Evolutionary conservation across 2,888 invertebrate species (phyloP), one percentile per base, ranked within the genome.

Genomic region (Hypselothyrea guttata): DNA sequence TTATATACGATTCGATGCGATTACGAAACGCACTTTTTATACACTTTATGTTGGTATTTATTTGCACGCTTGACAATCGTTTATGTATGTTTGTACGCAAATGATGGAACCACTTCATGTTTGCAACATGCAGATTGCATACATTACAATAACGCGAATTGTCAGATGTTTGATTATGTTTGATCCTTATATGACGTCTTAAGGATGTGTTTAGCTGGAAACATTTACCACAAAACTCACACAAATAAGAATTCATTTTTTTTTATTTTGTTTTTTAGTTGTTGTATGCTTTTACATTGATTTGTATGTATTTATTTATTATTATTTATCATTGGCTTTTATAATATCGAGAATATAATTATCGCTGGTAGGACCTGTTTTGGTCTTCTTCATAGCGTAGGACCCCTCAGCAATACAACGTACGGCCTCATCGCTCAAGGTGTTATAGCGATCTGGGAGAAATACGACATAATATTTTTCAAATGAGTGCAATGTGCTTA

Each of bases 81-180:
- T 46, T 34, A 34, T 46, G 33, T 9, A 15, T 40, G 9, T 48
- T 48, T 5, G 40, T 49, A 13, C 49, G 40, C 22, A 49, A 33
- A 33, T 49, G 49, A 22, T 49, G 33, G 7, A 13, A n/a, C 33
- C 40, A 41, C 8, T 31, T 41, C 12, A 33, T 16, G 5, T 22
- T 22, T 16, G 9, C 18, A n/a, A 41, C 33, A 33, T 41, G 1
- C 37, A n/a, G 7, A 4, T 41, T 12, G 27, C 28, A 41, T 13
- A 27, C 11, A 28, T 41, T 28, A 4, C 41, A 41, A 12, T 41
- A 41, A 16, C 16, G 22, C 22, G 5, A 22, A 11, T 11, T 33
- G 12, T 33, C 7, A 33, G n/a, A 8, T 12, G 27, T 41, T 41
- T 11, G 7, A 7, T 28, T 28, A 41, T 27, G 7, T 13, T 41